A percentile compares a stretch with the other conserved stretches of the same genome.
Conservation (phyloP, 2,113 vertebrate species). For the Phrynocephalus versicolor region DNA sequence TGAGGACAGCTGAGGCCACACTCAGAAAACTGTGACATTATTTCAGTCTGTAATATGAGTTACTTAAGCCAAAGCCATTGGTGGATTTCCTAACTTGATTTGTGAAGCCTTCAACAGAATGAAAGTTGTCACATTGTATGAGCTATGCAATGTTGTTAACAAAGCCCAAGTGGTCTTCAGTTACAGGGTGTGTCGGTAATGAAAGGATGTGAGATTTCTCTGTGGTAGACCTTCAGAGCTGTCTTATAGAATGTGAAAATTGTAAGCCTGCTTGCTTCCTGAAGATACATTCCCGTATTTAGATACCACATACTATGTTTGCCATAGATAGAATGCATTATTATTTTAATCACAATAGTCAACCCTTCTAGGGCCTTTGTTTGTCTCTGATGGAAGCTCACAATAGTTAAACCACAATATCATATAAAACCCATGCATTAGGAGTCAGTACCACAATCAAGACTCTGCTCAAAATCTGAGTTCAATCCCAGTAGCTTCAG, state of each 20-base stretch:
- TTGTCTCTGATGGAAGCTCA: too few relatives aligned
- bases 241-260: conserved; percentile 18
- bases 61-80: conserved; percentile 35
- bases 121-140: conserved; percentile 23
- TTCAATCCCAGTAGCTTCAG: too few relatives aligned
- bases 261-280: conserved; percentile 19
- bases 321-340: neutral
- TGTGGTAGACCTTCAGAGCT: conserved; percentile 19
- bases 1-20: conserved; percentile 40
- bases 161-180: neutral
- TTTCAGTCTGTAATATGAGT: conserved; percentile 5
- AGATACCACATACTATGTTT: accelerated
- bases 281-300: neutral
- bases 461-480: too few relatives aligned
- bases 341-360: neutral
- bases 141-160: neutral
- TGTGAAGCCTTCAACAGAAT: conserved; percentile 45
- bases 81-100: conserved; percentile 35
- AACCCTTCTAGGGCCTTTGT: too few relatives aligned
- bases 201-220: neutral
- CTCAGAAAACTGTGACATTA: conserved; percentile 51
- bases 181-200: conserved; percentile 23
- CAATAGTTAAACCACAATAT: too few relatives aligned
- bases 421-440: too few relatives aligned
- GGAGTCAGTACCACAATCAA: too few relatives aligned